Conservation (phyloP, 1,140 invertebrate species). For the Cyclina sinensis region DNA sequence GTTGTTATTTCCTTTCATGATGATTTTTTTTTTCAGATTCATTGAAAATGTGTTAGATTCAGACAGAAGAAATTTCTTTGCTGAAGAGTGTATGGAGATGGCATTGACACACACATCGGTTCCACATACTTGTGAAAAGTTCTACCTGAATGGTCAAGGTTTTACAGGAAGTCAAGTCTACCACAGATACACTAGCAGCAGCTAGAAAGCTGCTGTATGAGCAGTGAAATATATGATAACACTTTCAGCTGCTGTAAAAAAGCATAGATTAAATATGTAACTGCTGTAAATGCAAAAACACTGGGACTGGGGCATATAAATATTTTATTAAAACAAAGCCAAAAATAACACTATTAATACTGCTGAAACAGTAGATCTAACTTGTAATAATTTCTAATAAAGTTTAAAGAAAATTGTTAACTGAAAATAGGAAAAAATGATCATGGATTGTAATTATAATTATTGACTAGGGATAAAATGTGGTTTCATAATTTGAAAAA, state of each 20-base stretch:
- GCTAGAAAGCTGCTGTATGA: background rate
- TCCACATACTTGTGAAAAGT: slow-evolving; percentile 79
- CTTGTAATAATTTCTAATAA: too few relatives aligned
- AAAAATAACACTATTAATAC: background rate
- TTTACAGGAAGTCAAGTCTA: slow-evolving; percentile 50
- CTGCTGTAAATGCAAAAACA: too few relatives aligned
- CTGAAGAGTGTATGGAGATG: slow-evolving; percentile 84
- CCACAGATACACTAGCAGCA: background rate
- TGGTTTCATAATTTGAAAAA: too few relatives aligned
- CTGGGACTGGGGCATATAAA: background rate
- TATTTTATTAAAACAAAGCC: background rate
- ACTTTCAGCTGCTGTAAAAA: too few relatives aligned
- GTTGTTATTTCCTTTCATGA: too few relatives aligned
- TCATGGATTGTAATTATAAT: too few relatives aligned
- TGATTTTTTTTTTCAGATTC: slow-evolving; percentile 76
- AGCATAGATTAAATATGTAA: too few relatives aligned
- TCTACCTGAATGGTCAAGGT: slow-evolving; percentile 80
- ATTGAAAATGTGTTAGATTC: slow-evolving; percentile 81
- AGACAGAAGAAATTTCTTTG: slow-evolving; percentile 85
- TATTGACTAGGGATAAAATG: too few relatives aligned
- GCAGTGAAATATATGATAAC: background rate
- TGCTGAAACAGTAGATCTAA: background rate
- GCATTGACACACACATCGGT: slow-evolving; percentile 80
- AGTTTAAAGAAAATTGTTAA: too few relatives aligned
- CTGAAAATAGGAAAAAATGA: too few relatives aligned